Evolutionary conservation across 2,888 invertebrate genomes (phyloP), one percentile per base, ranked within the genome.

Genomic region (Eudasyphora cyanicolor): DNA sequence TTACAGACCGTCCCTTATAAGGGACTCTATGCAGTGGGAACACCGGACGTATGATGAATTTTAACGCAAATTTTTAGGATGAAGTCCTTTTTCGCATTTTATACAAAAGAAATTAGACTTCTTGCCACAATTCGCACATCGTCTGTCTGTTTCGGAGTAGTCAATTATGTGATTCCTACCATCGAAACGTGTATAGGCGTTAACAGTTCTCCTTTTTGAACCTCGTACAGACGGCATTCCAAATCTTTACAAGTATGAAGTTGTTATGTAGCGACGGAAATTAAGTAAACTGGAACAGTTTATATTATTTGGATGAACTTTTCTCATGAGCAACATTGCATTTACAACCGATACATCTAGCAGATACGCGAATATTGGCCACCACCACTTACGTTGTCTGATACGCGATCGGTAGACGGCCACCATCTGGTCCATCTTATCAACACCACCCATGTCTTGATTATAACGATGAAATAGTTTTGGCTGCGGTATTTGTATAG

Each of bases 361-460:
- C 2, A 76, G 24, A 76, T 76, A 57, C n/a, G 69, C 69, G 14
- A 76, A 76, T 21, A 69, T 67, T 5, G 57, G 54, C 76, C 76
- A 57, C 76, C 51, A 76, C 67, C 75, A 75, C 35, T 75, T 75
- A 45, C 60, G 45, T 29, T 75, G 21, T 35, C 62, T 74, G 10
- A 60, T 74, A 21, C 62, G 17, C 4, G 67, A 24, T 12, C 57
- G 62, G 35, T 62, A 62, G 19, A 21, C 64, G 3, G 64, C 62
- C 1, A 62, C 62, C 14, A 62, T 2, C 17, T 62, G n/a, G n/a
- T n/a, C n/a, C n/a, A n/a, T n/a, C n/a, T n/a, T n/a, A n/a, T 64
- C 64, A n/a, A 64, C 64, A 10, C 38, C 64, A 2, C 64, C 64
- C 64, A 64, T 64, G 38, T 19, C 64, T 19, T 19, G 19, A 64